phyloP scores from a whole-genome alignment of 2,888 invertebrate species.

The Labia minor region DNA sequence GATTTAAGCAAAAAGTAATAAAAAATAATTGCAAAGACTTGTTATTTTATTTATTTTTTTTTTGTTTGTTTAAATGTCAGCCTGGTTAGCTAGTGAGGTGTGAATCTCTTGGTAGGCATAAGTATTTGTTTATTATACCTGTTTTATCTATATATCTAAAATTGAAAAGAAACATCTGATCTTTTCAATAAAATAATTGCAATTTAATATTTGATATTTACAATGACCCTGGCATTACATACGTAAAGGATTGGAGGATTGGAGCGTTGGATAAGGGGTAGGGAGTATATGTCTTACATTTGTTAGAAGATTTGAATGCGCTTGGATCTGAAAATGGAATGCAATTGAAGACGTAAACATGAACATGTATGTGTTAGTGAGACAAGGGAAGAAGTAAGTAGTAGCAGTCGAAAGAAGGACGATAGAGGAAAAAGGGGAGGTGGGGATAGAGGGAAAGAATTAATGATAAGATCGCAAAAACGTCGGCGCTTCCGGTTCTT shows the following conservation, averaged over 20 bases:
- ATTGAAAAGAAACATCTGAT: neutral
- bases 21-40: too few relatives aligned
- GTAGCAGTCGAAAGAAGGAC: neutral
- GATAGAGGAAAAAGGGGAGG: neutral
- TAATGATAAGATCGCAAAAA: neutral
- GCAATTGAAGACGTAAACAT: too few relatives aligned
- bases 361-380: too few relatives aligned
- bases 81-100: neutral
- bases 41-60: neutral
- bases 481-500: slow-evolving; percentile 1
- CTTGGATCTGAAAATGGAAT: neutral
- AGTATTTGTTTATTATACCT: neutral
- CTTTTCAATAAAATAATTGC: neutral
- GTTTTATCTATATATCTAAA: neutral
- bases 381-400: neutral
- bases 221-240: slow-evolving; percentile 7
- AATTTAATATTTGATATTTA: slow-evolving; percentile 6
- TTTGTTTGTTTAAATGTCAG: slow-evolving; percentile 3
- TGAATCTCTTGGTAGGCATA: neutral
- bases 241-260: too few relatives aligned
- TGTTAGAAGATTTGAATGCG: neutral
- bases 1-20: too few relatives aligned
- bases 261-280: too few relatives aligned
- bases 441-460: neutral
- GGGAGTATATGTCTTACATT: neutral